A percentile compares a stretch with the other conserved stretches of the same genome.
Evolutionary conservation across 2,888 invertebrate genomes (phyloP).

Genomic region (Dicycla oo): DNA sequence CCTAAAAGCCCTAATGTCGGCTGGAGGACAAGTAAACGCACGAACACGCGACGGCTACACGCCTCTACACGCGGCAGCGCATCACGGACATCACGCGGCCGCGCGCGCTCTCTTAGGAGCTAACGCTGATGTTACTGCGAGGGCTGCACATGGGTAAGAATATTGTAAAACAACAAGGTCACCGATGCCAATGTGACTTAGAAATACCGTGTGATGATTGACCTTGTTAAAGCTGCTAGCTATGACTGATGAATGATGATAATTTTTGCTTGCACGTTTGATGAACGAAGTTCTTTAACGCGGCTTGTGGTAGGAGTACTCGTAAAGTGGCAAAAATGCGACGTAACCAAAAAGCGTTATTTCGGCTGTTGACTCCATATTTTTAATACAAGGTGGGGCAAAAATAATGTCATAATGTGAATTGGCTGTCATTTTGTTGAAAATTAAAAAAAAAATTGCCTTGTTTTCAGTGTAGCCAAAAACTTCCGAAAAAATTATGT

Average conservation of each 20-base stretch:
- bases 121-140: constrained; percentile 96
- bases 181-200: not conserved
- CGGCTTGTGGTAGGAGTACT: no score
- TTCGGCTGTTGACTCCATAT: no score
- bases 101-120: constrained; percentile 97
- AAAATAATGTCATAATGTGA: no score
- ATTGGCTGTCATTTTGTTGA: no score
- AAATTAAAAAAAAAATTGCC: no score
- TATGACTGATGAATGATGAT: not conserved
- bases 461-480: no score
- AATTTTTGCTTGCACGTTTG: no score
- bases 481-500: no score
- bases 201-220: not conserved
- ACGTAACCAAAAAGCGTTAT: no score
- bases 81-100: constrained; percentile 98
- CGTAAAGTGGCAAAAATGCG: no score
- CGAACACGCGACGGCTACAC: constrained; percentile 96
- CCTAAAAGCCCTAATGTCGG: constrained; percentile 94
- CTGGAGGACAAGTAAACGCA: constrained; percentile 93
- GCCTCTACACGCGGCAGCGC: constrained; percentile 98
- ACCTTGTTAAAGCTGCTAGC: not conserved
- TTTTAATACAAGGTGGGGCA: no score
- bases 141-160: constrained; percentile 92
- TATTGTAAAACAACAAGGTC: not conserved
- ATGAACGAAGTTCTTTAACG: no score